Base-by-base conservation (phyloP, 2,888 invertebrate genomes). In the Macrosiphum euphorbiae region DNA sequence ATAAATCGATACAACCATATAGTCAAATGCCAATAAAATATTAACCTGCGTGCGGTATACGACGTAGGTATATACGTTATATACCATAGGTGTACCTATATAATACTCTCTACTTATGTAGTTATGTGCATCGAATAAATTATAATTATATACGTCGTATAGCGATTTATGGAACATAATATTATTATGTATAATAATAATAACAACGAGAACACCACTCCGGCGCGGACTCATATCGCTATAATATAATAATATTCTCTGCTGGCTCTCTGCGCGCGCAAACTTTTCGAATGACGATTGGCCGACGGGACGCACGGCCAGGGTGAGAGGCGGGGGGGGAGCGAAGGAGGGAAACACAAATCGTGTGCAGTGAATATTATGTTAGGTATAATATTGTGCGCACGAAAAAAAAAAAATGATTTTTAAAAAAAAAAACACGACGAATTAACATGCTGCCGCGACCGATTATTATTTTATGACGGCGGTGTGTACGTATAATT, bases 401-500 rank as follows among this genome's bases (percentile, higher is more conserved):
- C 16, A 7, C 7, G 5, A 7, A 78, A 35, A 78, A n/a, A 67
- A 67, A 67, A n/a, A n/a, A n/a, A n/a, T 5, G 35, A 44, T 44
- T 44, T 35, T 35, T 67, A 10, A 50, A 55, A 85, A 52, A 67
- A 58, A 89, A 86, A 44, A 85, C 89, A 55, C 89, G 61, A 85
- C 78, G 88, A 92, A 90, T 89, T 93, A 90, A 85, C 89, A 58
- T 85, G 84, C 84, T 85, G 84, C 84, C n/a, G 84, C 84, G 44
- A 89, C 93, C 84, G 78, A 87, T 92, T 87, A 87, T 85, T 91
- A 86, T 90, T 88, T 35, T 91, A 55, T 47, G 58, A 67, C 87
- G 47, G 50, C 61, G 86, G 92, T 20, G 58, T 13, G 52, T 35
- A 88, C 87, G 50, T 93, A 61, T 90, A 93, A 93, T 93, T 93